phyloP scores from a whole-genome alignment of 2,797 vertebrate genomes.

The Luscinia megarhynchos region DNA sequence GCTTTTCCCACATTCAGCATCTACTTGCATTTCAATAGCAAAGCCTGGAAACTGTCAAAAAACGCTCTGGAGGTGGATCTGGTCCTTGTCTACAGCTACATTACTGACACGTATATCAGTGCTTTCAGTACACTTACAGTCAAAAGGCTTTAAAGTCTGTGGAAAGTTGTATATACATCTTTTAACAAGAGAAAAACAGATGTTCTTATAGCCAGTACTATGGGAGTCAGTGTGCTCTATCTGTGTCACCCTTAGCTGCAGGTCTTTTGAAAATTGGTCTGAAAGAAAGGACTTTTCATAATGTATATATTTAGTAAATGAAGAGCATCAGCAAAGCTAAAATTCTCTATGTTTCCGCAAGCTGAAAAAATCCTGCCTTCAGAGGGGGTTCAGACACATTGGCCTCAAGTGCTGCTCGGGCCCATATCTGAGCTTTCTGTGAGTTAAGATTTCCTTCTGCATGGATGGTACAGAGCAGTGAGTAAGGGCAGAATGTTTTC shows the following conservation, averaged over 20 bases:
- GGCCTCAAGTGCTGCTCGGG: neutral
- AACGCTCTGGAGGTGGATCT: constrained; percentile 51
- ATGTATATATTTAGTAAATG: neutral
- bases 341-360: neutral
- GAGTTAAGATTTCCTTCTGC: neutral
- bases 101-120: constrained; percentile 53
- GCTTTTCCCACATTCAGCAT: constrained; percentile 70
- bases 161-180: constrained; percentile 53
- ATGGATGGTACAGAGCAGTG: neutral
- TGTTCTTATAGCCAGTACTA: constrained; percentile 9
- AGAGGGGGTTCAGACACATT: neutral
- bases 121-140: constrained; percentile 31
- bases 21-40: constrained; percentile 47
- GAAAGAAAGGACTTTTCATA: neutral
- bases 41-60: constrained; percentile 64
- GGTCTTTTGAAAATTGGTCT: neutral
- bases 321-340: neutral
- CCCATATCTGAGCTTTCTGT: neutral
- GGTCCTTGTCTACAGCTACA: constrained; percentile 54
- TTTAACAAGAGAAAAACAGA: constrained; percentile 46
- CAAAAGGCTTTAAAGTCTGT: constrained; percentile 49
- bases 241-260: neutral
- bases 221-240: neutral
- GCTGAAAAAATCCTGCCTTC: neutral
- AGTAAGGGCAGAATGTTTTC: neutral